Conservation (phyloP, 1,140 invertebrate genomes). For the Colletes gigas region DNA sequence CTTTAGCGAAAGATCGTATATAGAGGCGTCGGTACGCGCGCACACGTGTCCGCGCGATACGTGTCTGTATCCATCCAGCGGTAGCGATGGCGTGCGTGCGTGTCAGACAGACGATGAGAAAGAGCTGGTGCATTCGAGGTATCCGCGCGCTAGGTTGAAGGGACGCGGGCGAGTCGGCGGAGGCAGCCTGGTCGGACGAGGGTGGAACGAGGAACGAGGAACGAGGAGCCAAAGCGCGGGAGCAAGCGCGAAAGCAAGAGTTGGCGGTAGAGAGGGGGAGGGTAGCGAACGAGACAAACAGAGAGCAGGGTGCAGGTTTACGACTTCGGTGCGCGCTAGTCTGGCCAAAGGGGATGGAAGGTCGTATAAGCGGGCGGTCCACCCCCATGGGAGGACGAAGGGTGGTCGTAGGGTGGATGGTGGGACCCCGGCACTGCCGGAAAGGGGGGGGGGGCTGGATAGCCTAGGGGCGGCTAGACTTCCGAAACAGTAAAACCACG, state of each 20-base stretch:
- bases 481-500: conserved; percentile 77
- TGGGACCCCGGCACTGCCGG: conserved; percentile 56
- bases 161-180: conserved; percentile 44
- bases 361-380: conserved; percentile 72
- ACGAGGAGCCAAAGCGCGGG: conserved; percentile 31
- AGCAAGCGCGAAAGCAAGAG: conserved; percentile 40
- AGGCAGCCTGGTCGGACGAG: conserved; percentile 57
- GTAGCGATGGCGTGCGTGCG: conserved; percentile 70
- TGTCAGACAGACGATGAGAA: conserved; percentile 74
- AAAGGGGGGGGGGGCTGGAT: conserved; percentile 61
- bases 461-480: conserved; percentile 74
- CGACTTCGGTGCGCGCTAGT: conserved; percentile 74
- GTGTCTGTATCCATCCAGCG: conserved; percentile 55
- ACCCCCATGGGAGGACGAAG: conserved; percentile 57
- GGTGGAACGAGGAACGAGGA: conserved; percentile 44
- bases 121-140: conserved; percentile 71
- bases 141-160: conserved; percentile 60
- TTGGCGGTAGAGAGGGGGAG: conserved; percentile 17
- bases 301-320: conserved; percentile 74
- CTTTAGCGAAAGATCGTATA: conserved; percentile 56
- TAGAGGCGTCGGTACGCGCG: conserved; percentile 24
- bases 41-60: conserved; percentile 24
- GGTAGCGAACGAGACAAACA: conserved; percentile 48
- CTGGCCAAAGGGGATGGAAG: conserved; percentile 71
- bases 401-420: conserved; percentile 62